These are phyloP conservation scores for Noturus placidus DNA, from an alignment of 2,113 vertebrate species.

Conservation along the genomic window DNA sequence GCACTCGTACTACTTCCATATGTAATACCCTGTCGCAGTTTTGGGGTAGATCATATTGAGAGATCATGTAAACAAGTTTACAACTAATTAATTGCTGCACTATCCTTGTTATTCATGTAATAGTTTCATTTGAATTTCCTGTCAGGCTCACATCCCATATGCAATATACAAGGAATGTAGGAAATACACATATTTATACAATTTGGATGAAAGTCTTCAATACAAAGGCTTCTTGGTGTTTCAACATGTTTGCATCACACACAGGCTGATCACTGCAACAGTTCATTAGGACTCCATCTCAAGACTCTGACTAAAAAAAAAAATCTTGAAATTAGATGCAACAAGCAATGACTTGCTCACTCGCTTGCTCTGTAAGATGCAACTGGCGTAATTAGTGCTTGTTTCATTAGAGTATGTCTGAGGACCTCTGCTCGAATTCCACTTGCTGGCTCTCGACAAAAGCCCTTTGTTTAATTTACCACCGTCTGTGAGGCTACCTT, in stretches of 20 bases:
- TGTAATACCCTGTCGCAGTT: constrained; percentile 32
- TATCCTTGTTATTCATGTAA: background rate
- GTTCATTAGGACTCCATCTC: constrained; percentile 18
- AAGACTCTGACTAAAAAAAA: constrained; percentile 33
- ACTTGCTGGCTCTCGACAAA: constrained; percentile 69
- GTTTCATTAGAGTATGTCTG: constrained; percentile 66
- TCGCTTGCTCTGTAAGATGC: constrained; percentile 60
- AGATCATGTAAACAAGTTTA: constrained; percentile 15
- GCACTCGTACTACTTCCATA: constrained; percentile 29
- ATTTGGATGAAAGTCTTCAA: background rate
- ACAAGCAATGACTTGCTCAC: constrained; percentile 24
- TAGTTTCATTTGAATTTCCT: background rate
- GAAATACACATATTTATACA: background rate
- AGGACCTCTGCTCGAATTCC: constrained; percentile 72
- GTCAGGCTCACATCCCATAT: background rate
- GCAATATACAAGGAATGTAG: background rate
- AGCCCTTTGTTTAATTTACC: constrained; percentile 66
- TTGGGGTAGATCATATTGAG: background rate
- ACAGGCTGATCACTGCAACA: constrained; percentile 2
- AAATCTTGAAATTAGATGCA: constrained; percentile 55
- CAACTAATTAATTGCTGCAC: background rate
- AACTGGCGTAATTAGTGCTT: constrained; percentile 64
- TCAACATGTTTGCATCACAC: constrained; percentile 30
- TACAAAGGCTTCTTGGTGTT: constrained; percentile 8
- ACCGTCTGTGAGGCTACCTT: constrained; percentile 47